Evolutionary conservation across 2,888 invertebrate species (phyloP).

Genomic region (Sarcophaga carnaria): DNA sequence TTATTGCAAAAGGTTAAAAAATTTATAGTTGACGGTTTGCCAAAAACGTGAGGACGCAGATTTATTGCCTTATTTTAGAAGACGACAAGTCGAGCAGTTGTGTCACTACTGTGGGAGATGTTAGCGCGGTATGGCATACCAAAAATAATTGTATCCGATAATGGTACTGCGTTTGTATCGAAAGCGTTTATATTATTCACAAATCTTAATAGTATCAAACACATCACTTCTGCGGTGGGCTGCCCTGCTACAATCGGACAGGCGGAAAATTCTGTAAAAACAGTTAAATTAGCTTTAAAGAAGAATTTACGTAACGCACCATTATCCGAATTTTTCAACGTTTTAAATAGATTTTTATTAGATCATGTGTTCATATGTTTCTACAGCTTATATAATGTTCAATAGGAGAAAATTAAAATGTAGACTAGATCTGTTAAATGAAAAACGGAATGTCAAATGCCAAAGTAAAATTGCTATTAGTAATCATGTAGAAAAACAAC

Average conservation of each 20-base stretch:
- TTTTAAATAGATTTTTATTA: no score
- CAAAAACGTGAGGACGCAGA: constrained; percentile 61
- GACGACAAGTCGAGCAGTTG: constrained; percentile 29
- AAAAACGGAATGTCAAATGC: no score
- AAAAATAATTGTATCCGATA: constrained; percentile 70
- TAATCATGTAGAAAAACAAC: constrained; percentile 20
- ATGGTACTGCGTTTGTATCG: constrained; percentile 68
- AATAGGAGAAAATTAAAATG: no score
- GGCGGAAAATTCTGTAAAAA: constrained; percentile 15
- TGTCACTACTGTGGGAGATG: constrained; percentile 44
- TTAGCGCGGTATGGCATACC: constrained; percentile 66
- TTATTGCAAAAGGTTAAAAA: constrained; percentile 54
- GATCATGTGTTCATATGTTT: no score
- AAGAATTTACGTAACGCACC: constrained; percentile 47
- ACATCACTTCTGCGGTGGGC: constrained; percentile 1
- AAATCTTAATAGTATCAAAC: constrained; percentile 1
- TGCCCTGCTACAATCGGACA: not conserved
- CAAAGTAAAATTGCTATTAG: not conserved
- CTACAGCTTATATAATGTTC: no score
- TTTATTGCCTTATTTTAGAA: constrained; percentile 65
- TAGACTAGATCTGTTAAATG: no score
- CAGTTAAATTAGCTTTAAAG: constrained; percentile 22
- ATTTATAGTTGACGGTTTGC: constrained; percentile 67
- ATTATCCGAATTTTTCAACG: constrained; percentile 27
- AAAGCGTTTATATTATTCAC: constrained; percentile 63